Base-by-base conservation (phyloP, 2,113 vertebrate species). In the Oceanites oceanicus region DNA sequence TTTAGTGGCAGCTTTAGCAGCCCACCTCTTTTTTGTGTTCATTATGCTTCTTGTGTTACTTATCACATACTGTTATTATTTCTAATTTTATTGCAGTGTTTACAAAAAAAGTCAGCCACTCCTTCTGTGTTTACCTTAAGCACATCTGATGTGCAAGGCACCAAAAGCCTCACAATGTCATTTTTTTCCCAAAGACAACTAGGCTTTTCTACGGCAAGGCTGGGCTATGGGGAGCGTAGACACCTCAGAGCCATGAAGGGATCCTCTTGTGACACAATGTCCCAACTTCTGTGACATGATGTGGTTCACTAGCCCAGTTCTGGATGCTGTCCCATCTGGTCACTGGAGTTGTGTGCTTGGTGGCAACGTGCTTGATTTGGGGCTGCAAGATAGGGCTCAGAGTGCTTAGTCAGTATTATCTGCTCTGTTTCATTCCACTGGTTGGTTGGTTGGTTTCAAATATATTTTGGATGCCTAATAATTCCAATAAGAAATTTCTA, bases 401-500 rank as follows among this genome's bases (percentile, higher is more conserved):
- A 66, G 18, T 82, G 86, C 94, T 82, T 70, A 66, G 83, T 90
- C 92, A 90, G 74, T 58, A 52, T 79, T 82, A 55, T 38, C 68
- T 81, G 61, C 53, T 93, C 49, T 9, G 2, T 61, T 88, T 85
- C 79, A 16, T 75, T 92, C 71, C 56, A 47, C 53, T 70, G 62
- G 40, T 42, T 71, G 68, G 25, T 55, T 66, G 32, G 40, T 47
- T 68, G 61, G 55, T 53, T 93, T 93, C 50, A 52, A 90, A 36
- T 89, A 18, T 74, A 50, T 72, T 83, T 75, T 80, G 75, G 78
- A 91, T 62, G 32, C 34, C 63, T 86, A 84, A 72, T 76, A 77
- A 75, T 53, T 81, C 83, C 91, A 91, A 73, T 59, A 77, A 76
- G 84, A 91, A 85, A 91, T 88, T 88, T 95, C 66, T 85, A 81